Evolutionary conservation across 2,888 invertebrate species (phyloP), one percentile per base, ranked within the genome.

Genomic region (Sminthurinus aureus): DNA sequence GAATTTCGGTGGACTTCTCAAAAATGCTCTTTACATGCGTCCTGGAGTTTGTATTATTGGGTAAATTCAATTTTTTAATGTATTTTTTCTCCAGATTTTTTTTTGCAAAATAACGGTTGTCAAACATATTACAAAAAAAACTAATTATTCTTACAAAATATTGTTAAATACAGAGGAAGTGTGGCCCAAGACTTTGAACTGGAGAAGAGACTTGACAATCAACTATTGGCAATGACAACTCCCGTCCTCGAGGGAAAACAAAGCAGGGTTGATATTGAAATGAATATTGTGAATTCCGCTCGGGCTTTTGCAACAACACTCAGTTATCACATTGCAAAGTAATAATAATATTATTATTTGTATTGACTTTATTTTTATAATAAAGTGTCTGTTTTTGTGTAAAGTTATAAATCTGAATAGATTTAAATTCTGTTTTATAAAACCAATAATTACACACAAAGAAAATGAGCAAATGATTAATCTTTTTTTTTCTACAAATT

Each of bases 261-360:
- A 86, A 92, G 93, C 52, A 92, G 92, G 80, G 93, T 96, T 22
- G 92, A 94, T 83, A 93, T 98, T 84, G 92, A 93, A 78, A 93
- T 96, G 93, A 92, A 91, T 82, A 98, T 99, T 88, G 94, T 93
- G 84, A 99, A 99, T 90, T 96, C 96, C 90, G 96, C 96, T 89
- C 93, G 99, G 80, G 95, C 98, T 0, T 99, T 98, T 91, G 96
- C 95, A 0, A 95, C 97, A 0, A 98, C 99, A 0, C 92, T 99
- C 51, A 97, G 97, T 88, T 98, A 98, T 90, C 94, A 96, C 89
- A 96, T 98, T 89, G 97, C 98, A n/a, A 94, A 94, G 96, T 96
- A 91, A 93, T 93, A 15, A 1, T 15, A 79, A n/a, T n/a, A 51
- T 52, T 64, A 13, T 52, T 20, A 76, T 52, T 76, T 13, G 18